Evolutionary conservation across 2,888 invertebrate species (phyloP).

Genomic region (Bhutanitis thaidina): DNA sequence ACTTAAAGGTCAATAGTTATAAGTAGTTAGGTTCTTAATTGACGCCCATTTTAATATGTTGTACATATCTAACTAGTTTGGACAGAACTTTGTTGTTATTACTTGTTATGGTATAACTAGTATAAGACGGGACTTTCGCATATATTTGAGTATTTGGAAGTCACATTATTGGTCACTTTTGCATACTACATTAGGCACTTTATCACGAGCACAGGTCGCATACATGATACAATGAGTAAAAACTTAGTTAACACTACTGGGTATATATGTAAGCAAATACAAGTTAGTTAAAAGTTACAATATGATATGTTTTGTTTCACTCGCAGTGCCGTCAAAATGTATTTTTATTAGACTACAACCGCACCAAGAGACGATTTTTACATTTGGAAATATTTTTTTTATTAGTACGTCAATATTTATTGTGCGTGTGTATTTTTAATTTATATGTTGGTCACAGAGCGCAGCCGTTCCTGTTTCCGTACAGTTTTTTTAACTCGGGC

Average conservation of each 20-base stretch:
- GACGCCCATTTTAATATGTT: slow-evolving; percentile 5
- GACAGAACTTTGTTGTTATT: slow-evolving; percentile 9
- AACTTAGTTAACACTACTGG: slow-evolving; percentile 7
- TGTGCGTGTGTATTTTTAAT: slow-evolving; percentile 18
- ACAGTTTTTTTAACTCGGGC: slow-evolving; percentile 91
- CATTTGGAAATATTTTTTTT: background rate
- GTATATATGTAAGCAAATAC: slow-evolving; percentile 15
- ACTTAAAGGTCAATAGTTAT: background rate
- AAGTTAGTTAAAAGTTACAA: slow-evolving; percentile 25
- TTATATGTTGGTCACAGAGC: slow-evolving; percentile 79
- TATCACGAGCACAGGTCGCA: slow-evolving; percentile 4
- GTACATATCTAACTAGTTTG: slow-evolving; percentile 10
- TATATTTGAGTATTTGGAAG: slow-evolving; percentile 3
- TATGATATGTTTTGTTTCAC: slow-evolving; percentile 55
- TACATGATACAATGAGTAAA: slow-evolving; percentile 10
- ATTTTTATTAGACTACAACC: slow-evolving; percentile 40
- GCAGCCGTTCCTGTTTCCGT: slow-evolving; percentile 89
- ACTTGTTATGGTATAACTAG: slow-evolving; percentile 3
- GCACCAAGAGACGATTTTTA: slow-evolving; percentile 29
- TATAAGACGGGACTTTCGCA: slow-evolving; percentile 12
- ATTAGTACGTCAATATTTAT: slow-evolving; percentile 1
- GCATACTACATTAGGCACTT: slow-evolving; percentile 17
- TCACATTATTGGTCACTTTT: slow-evolving; percentile 4
- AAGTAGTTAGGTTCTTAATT: background rate
- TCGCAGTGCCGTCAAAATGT: slow-evolving; percentile 29